Conservation (phyloP, 2,113 vertebrate genomes). For the Mola mola region DNA sequence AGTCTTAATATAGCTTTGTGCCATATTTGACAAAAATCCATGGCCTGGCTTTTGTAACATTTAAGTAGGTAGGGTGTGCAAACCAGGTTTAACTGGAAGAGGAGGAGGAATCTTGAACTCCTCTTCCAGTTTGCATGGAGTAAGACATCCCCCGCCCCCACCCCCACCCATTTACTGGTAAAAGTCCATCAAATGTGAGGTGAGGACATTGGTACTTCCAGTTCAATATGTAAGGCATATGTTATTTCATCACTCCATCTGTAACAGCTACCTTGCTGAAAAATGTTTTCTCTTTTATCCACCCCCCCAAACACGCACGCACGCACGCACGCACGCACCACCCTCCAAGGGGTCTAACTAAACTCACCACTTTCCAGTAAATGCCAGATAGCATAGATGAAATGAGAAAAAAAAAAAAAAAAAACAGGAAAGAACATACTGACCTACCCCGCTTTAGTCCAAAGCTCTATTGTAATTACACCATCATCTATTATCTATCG, state of each 20-base stretch:
- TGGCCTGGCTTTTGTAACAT: too few species aligned
- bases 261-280: slow-evolving; percentile 25
- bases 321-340: too few species aligned
- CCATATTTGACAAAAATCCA: too few species aligned
- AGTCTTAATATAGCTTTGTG: too few species aligned
- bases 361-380: slow-evolving; percentile 25
- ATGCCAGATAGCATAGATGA: slow-evolving; percentile 28
- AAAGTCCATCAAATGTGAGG: too few species aligned
- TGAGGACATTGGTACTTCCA: too few species aligned
- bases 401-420: slow-evolving; percentile 54
- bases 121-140: too few species aligned
- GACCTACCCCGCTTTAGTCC: slow-evolving; percentile 50
- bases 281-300: slow-evolving; percentile 43
- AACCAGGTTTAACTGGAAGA: too few species aligned
- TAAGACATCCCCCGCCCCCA: too few species aligned
- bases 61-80: too few species aligned
- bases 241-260: slow-evolving; percentile 30
- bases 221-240: neutral
- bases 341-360: slow-evolving; percentile 11
- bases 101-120: too few species aligned
- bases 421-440: slow-evolving; percentile 58
- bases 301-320: slow-evolving; percentile 26
- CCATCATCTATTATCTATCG: slow-evolving; percentile 68
- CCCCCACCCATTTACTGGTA: too few species aligned
- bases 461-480: slow-evolving; percentile 65